phyloP scores from a whole-genome alignment of 2,113 vertebrate genomes.

The Coryphaenoides rupestris region DNA sequence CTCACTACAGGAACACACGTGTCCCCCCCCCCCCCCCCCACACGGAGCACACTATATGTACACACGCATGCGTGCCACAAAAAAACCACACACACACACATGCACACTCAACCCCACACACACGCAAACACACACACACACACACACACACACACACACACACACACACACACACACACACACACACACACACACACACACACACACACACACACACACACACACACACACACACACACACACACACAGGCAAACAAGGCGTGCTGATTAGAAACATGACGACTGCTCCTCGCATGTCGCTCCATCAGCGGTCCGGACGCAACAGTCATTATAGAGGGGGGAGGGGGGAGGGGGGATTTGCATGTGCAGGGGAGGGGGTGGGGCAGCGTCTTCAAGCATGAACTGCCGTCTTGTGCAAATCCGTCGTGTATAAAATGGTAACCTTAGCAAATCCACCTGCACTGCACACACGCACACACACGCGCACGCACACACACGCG shows the following conservation, averaged over 20 bases:
- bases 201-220: constrained; percentile 3
- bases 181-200: constrained; percentile 12
- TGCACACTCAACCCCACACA: neutral
- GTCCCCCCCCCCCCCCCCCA: too few species aligned
- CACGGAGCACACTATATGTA: too few species aligned
- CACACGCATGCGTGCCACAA: too few species aligned
- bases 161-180: constrained; percentile 8
- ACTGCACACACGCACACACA: constrained; percentile 62
- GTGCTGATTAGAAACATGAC: constrained; percentile 26
- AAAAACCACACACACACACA: too few species aligned
- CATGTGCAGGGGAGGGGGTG: constrained; percentile 20
- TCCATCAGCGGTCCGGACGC: constrained; percentile 13
- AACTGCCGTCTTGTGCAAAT: constrained; percentile 51
- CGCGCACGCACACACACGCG: constrained; percentile 47
- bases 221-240: constrained; percentile 14
- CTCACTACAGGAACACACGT: too few species aligned
- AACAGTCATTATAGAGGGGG: constrained; percentile 19
- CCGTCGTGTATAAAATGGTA: constrained; percentile 41
- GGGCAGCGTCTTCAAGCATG: constrained; percentile 33
- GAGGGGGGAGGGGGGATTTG: constrained; percentile 34
- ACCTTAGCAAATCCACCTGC: constrained; percentile 47
- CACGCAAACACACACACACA: constrained; percentile 6
- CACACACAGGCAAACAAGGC: constrained; percentile 19
- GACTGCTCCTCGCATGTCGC: constrained; percentile 18
- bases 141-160: neutral